Evolutionary conservation across 2,113 vertebrate genomes (phyloP), one percentile per base, ranked within the genome.

Genomic region (Leptobrachium leishanense): DNA sequence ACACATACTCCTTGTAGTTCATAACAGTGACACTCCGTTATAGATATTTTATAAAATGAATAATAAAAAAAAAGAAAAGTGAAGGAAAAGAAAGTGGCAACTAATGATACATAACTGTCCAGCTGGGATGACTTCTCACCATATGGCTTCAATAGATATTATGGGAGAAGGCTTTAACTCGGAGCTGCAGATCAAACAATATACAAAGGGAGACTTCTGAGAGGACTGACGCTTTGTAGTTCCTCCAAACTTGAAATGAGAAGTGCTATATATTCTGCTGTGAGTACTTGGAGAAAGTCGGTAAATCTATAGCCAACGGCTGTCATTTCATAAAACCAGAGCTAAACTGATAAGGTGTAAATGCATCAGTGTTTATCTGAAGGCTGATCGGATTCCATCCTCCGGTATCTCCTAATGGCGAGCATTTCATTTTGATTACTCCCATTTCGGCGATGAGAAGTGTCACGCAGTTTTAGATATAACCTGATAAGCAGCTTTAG

Each of bases 131-230:
- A 40, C 11, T 42, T 12, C 13, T 10, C 54, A 31, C 59, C n/a
- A 77, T 77, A 77, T 3, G 53, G 31, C 40, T 59, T 77, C 53
- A 43, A 42, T 46, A 13, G 53, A 68, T 68, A 43, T 77, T 53
- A 68, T 31, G n/a, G 68, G 42, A 69, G 68, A 77, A 68, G 75
- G 50, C 57, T 68, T 62, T 54, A 6, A 41, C 39, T 67, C 11
- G 43, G 40, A 68, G 53, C 43, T 20, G 12, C 41, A 77, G 53
- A 77, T 77, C 66, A 77, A 77, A 77, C 50, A 77, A 62, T 10
- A 40, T 15, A 68, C 65, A 77, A 55, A 43, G 66, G 53, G 55
- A 59, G 50, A 68, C 66, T 77, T 77, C 75, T 39, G 53, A 77
- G 75, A n/a, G 3, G 50, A 57, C 53, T 15, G 15, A 5, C 9